phyloP scores from a whole-genome alignment of 2,888 invertebrate genomes.

The Plutella xylostella region DNA sequence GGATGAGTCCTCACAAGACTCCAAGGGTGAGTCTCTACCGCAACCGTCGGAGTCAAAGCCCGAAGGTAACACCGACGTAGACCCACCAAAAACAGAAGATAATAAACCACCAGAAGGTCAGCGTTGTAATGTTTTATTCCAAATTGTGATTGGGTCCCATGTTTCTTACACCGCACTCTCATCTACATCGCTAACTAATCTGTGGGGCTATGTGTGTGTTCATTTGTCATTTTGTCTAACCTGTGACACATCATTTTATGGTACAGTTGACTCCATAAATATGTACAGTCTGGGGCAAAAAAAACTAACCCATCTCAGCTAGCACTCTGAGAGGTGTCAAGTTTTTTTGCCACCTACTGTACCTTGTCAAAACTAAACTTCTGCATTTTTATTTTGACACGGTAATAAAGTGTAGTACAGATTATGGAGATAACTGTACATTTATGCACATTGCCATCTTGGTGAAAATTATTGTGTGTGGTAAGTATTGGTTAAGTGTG shows the following conservation, averaged over 20 bases:
- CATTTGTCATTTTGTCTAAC: neutral
- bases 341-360: no score
- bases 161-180: conserved; percentile 32
- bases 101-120: neutral
- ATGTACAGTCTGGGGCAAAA: neutral
- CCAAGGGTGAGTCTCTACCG: conserved; percentile 55
- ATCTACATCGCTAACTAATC: conserved; percentile 60
- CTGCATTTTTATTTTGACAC: no score
- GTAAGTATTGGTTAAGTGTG: no score
- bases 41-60: conserved; percentile 23
- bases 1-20: conserved; percentile 67
- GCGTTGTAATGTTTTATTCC: neutral
- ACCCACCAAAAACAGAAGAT: conserved; percentile 38
- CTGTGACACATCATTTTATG: neutral
- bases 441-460: no score
- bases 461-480: no score
- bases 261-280: no score
- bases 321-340: no score
- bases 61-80: conserved; percentile 58
- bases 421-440: no score
- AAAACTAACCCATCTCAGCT: no score
- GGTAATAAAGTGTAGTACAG: no score
- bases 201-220: conserved; percentile 26
- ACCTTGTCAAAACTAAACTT: no score
- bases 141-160: conserved; percentile 7